phyloP scores from a whole-genome alignment of 2,797 vertebrate species.

The Mormyrus hasselquistii region DNA sequence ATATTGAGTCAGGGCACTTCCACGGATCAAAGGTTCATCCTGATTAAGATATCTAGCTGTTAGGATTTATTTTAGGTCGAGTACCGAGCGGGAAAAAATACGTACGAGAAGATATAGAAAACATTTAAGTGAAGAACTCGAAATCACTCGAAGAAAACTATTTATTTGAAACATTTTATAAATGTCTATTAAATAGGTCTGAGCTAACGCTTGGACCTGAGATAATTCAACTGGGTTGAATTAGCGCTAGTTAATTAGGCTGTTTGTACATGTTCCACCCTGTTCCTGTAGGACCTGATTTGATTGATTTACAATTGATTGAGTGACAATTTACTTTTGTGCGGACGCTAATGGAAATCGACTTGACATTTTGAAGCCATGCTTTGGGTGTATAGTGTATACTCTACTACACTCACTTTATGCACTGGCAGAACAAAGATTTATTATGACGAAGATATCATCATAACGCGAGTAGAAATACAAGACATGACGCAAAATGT shows the following conservation, averaged over 20 bases:
- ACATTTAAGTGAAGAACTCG: neutral
- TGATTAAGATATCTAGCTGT: conserved; percentile 17
- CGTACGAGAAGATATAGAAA: neutral
- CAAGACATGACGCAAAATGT: neutral
- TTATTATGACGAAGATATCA: neutral
- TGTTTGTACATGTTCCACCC: neutral
- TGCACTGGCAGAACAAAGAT: neutral
- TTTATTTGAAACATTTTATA: neutral
- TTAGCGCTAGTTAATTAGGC: neutral
- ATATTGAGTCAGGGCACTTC: conserved; percentile 20
- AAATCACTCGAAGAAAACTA: neutral
- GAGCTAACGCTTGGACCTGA: neutral
- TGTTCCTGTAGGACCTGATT: neutral
- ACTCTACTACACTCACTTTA: neutral
- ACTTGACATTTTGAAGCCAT: neutral
- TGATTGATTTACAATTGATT: conserved; percentile 10
- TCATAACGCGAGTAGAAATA: neutral
- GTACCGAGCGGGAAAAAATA: neutral
- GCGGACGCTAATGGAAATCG: neutral
- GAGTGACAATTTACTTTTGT: neutral
- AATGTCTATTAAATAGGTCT: neutral
- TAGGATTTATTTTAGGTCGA: conserved; percentile 9
- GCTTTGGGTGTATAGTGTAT: neutral
- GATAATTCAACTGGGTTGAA: neutral
- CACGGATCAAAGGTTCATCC: conserved; percentile 17